Conservation (phyloP, 2,113 vertebrate species). For the Ictalurus furcatus region DNA sequence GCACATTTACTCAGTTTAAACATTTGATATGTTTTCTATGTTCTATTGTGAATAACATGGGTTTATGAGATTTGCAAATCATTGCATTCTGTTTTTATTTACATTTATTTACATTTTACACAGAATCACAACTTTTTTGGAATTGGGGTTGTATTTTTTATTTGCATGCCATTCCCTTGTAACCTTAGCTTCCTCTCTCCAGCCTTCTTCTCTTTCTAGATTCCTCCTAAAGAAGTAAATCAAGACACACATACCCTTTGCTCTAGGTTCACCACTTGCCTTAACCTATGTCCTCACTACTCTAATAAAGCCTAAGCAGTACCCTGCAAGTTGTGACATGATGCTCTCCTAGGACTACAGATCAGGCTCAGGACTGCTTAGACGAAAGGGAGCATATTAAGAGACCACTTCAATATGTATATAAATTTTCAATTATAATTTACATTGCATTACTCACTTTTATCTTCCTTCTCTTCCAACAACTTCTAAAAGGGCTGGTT, state of each 20-base stretch:
- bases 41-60: no score
- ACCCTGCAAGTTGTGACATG: background rate
- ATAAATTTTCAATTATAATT: background rate
- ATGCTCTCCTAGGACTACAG: background rate
- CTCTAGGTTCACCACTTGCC: conserved; percentile 2
- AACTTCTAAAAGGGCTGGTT: background rate
- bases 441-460: background rate
- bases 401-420: background rate
- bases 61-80: no score
- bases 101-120: no score
- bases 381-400: background rate
- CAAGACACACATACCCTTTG: conserved; percentile 1
- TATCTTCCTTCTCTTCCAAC: background rate
- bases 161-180: background rate
- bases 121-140: no score
- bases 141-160: background rate
- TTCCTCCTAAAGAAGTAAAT: background rate
- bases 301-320: background rate
- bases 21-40: no score
- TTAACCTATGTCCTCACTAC: background rate
- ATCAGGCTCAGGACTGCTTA: background rate
- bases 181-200: background rate
- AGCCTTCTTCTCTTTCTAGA: background rate
- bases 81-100: no score
- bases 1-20: no score